phyloP scores from a whole-genome alignment of 2,797 vertebrate genomes.

The Epinephelus coioides region DNA sequence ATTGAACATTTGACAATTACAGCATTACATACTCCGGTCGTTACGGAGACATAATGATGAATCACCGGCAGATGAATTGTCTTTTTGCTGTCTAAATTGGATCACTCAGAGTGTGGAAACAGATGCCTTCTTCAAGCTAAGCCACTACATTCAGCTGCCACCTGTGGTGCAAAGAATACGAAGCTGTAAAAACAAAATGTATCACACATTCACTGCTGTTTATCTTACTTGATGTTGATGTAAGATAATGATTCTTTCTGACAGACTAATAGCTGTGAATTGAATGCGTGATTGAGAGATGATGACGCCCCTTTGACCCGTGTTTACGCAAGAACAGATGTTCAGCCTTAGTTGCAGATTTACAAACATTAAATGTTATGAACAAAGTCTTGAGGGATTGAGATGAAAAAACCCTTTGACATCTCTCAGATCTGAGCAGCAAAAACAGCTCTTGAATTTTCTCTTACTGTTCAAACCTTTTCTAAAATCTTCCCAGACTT shows the following conservation, averaged over 20 bases:
- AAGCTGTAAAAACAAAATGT: conserved; percentile 4
- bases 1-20: conserved; percentile 48
- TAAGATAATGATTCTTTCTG: neutral
- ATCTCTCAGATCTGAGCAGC: conserved; percentile 16
- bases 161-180: conserved; percentile 17
- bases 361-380: conserved; percentile 13
- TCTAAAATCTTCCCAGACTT: conserved; percentile 34
- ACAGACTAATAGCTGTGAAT: neutral
- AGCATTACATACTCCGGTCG: conserved; percentile 67
- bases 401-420: conserved; percentile 20
- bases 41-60: conserved; percentile 70
- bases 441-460: conserved; percentile 8
- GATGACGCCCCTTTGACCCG: neutral
- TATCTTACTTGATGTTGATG: neutral
- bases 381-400: neutral
- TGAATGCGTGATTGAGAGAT: neutral
- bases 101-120: conserved; percentile 24
- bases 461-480: conserved; percentile 26
- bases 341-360: conserved; percentile 24
- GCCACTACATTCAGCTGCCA: conserved; percentile 28
- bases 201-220: neutral
- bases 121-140: conserved; percentile 35
- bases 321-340: neutral
- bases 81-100: conserved; percentile 23
- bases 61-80: conserved; percentile 53